Percentiles rank a stretch among this genome's conserved stretches.
Evolutionary conservation across 2,113 vertebrate genomes (phyloP).

Genomic region (Phrynosoma blainvillii): DNA sequence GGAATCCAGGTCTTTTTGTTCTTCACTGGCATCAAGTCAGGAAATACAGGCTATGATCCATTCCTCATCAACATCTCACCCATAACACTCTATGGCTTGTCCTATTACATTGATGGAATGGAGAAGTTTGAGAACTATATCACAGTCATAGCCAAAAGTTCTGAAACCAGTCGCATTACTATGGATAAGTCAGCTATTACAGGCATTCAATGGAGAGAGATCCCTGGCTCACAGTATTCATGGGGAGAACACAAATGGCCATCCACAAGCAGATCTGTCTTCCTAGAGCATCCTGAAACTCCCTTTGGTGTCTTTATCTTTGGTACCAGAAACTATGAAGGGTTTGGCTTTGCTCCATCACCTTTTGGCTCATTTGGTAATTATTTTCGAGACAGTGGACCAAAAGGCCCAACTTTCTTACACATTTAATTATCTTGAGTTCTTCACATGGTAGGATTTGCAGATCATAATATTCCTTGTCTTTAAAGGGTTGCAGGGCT

Average conservation of each 20-base stretch:
- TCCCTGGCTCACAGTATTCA: conserved; percentile 70
- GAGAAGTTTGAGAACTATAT: conserved; percentile 66
- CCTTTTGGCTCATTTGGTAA: conserved; percentile 44
- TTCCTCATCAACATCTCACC: conserved; percentile 73
- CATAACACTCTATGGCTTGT: conserved; percentile 64
- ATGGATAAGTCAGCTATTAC: conserved; percentile 46
- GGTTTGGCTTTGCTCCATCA: conserved; percentile 71
- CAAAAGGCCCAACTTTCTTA: neutral
- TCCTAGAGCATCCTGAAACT: conserved; percentile 51
- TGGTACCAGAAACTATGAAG: conserved; percentile 61
- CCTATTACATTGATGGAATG: conserved; percentile 68
- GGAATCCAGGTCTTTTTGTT: conserved; percentile 26
- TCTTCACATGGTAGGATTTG: neutral
- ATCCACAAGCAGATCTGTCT: neutral
- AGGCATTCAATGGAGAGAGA: conserved; percentile 58
- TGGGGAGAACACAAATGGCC: conserved; percentile 67
- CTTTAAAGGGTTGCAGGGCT: neutral
- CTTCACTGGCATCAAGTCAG: conserved; percentile 56
- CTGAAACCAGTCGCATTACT: conserved; percentile 27
- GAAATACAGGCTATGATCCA: conserved; percentile 55
- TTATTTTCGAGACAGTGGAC: neutral
- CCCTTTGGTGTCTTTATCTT: conserved; percentile 73
- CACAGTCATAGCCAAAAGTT: conserved; percentile 68
- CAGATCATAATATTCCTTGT: neutral
- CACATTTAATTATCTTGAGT: neutral